Evolutionary conservation across 2,888 invertebrate genomes (phyloP).

Genomic region (Caenorhabditis angaria): DNA sequence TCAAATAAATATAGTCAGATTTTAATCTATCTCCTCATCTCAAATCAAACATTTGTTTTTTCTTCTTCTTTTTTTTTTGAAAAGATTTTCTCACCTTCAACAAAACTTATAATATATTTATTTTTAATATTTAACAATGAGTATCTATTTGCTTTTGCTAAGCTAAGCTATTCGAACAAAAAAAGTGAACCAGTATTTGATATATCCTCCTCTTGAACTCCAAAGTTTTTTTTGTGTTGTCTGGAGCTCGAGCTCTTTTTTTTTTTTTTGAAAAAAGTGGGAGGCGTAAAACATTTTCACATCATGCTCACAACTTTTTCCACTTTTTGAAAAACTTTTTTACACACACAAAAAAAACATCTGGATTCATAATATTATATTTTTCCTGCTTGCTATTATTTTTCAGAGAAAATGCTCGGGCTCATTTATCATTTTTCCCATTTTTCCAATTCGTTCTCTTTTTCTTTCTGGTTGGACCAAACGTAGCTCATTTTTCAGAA

Average conservation of each 20-base stretch:
- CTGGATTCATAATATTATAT: background rate
- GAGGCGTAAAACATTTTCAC: background rate
- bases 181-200: background rate
- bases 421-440: conserved; percentile 6
- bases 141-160: too few species aligned
- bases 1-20: too few species aligned
- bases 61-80: background rate
- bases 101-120: background rate
- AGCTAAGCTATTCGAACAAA: too few species aligned
- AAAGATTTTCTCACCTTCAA: background rate
- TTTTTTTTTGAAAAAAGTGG: too few species aligned
- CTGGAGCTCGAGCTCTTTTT: too few species aligned
- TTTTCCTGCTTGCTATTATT: too few species aligned
- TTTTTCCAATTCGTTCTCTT: conserved; percentile 5
- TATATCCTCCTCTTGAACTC: conserved; percentile 3
- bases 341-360: background rate
- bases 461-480: conserved; percentile 3
- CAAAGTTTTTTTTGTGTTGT: too few species aligned
- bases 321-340: too few species aligned
- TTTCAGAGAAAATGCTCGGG: too few species aligned
- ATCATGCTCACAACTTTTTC: too few species aligned
- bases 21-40: background rate
- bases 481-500: conserved; percentile 4
- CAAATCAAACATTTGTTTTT: background rate
- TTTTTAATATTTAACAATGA: background rate